These are phyloP conservation scores for Sphaerophoria taeniata DNA, from an alignment of 2,888 invertebrate genomes.

Conservation along the genomic window DNA sequence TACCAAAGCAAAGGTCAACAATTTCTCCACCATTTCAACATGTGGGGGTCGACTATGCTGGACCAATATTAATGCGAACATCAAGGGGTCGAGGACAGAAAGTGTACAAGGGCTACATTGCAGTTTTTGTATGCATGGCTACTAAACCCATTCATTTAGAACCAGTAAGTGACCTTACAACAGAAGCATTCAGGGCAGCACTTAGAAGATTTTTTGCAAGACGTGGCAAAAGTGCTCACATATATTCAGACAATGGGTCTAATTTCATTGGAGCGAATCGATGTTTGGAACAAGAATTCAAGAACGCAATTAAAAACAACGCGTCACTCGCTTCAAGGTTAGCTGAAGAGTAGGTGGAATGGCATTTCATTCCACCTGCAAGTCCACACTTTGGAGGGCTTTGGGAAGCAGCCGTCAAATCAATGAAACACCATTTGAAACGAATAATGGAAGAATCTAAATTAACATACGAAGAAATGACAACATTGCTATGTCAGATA, in stretches of 20 bases:
- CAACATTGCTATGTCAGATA: constrained; percentile 53
- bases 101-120: constrained; percentile 55
- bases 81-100: constrained; percentile 45
- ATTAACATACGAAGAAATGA: constrained; percentile 54
- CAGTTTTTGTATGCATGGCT: constrained; percentile 60
- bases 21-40: constrained; percentile 11
- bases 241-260: constrained; percentile 55
- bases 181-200: constrained; percentile 51
- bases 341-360: constrained; percentile 20
- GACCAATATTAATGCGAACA: constrained; percentile 24
- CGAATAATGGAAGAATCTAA: constrained; percentile 31
- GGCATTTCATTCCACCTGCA: constrained; percentile 22
- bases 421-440: constrained; percentile 24
- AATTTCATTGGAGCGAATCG: constrained; percentile 10
- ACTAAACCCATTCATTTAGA: constrained; percentile 57
- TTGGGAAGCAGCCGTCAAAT: constrained; percentile 25
- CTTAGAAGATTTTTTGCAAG: constrained; percentile 51
- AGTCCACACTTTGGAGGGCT: constrained; percentile 13
- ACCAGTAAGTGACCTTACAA: constrained; percentile 50
- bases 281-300: constrained; percentile 10
- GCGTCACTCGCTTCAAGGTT: constrained; percentile 20
- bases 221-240: constrained; percentile 41
- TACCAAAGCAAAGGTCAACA: constrained; percentile 7
- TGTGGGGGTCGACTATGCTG: constrained; percentile 1
- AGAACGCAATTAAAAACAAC: too few species aligned